Conservation (phyloP, 2,113 vertebrate genomes). For the Lethenteron reissneri region DNA sequence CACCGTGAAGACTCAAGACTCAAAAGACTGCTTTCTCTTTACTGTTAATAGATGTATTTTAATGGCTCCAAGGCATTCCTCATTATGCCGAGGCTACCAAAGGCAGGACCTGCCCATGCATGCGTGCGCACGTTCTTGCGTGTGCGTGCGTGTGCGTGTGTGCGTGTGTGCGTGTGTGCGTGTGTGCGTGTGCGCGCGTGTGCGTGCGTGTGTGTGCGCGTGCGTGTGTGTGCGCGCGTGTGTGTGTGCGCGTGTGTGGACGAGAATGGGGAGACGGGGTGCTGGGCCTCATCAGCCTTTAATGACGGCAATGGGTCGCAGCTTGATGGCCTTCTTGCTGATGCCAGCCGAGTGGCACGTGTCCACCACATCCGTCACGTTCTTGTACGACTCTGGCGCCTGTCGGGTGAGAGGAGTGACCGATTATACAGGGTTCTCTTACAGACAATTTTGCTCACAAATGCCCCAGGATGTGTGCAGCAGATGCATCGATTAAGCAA, state of each 20-base stretch:
- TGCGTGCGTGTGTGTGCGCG: neutral
- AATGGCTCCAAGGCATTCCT: too few species aligned
- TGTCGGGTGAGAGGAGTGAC: constrained; percentile 14
- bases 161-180: neutral
- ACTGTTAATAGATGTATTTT: too few species aligned
- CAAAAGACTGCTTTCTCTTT: too few species aligned
- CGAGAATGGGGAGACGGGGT: too few species aligned
- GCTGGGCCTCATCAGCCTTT: constrained; percentile 35
- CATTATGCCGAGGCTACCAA: too few species aligned
- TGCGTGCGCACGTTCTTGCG: neutral
- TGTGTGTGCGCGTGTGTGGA: neutral
- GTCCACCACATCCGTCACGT: constrained; percentile 83
- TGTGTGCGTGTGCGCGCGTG: neutral
- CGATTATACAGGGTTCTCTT: neutral
- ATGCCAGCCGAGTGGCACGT: constrained; percentile 88
- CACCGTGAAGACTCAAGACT: too few species aligned
- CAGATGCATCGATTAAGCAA: too few species aligned
- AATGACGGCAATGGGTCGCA: constrained; percentile 83
- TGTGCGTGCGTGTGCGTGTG: neutral
- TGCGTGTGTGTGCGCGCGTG: neutral
- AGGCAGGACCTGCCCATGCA: too few species aligned
- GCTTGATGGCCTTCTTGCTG: constrained; percentile 91
- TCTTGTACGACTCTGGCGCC: constrained; percentile 95
- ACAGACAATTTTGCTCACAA: too few species aligned
- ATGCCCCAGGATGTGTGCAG: too few species aligned